Conservation (phyloP, 2,113 vertebrate genomes). For the Paratilapia polleni region DNA sequence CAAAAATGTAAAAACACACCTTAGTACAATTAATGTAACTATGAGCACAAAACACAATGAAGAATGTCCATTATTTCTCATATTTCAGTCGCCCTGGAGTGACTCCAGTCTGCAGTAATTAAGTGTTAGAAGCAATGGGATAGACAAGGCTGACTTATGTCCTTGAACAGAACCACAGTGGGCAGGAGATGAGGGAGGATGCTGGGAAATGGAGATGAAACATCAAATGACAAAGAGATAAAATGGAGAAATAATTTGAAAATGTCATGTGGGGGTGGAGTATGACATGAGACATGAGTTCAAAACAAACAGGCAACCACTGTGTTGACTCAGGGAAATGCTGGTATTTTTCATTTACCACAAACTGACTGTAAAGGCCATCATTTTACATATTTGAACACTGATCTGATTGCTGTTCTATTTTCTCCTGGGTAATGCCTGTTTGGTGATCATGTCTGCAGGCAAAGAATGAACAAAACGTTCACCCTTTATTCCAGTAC, state of each 20-base stretch:
- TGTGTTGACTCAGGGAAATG: conserved; percentile 2
- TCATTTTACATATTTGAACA: neutral
- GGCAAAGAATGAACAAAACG: conserved; percentile 74
- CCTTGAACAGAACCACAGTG: conserved; percentile 92
- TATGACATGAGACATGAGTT: conserved; percentile 64
- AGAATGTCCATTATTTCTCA: neutral
- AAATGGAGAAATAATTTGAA: conserved; percentile 67
- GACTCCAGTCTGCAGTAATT: conserved; percentile 45
- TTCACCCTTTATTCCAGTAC: conserved; percentile 58
- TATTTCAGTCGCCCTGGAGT: conserved; percentile 25
- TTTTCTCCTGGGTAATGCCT: conserved; percentile 33
- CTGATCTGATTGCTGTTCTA: neutral
- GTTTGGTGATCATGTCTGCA: conserved; percentile 71
- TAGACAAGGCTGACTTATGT: conserved; percentile 90
- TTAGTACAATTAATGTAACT: neutral
- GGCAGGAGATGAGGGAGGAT: conserved; percentile 75
- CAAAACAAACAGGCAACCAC: conserved; percentile 61
- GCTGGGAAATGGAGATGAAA: conserved; percentile 82
- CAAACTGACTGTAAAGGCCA: neutral
- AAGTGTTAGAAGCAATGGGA: conserved; percentile 66
- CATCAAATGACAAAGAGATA: conserved; percentile 63
- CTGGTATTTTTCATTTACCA: neutral
- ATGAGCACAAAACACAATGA: conserved; percentile 32
- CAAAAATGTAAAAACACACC: neutral
- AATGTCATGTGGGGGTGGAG: conserved; percentile 64